Conservation (phyloP, 1,140 invertebrate genomes). For the Drosophila orena region DNA sequence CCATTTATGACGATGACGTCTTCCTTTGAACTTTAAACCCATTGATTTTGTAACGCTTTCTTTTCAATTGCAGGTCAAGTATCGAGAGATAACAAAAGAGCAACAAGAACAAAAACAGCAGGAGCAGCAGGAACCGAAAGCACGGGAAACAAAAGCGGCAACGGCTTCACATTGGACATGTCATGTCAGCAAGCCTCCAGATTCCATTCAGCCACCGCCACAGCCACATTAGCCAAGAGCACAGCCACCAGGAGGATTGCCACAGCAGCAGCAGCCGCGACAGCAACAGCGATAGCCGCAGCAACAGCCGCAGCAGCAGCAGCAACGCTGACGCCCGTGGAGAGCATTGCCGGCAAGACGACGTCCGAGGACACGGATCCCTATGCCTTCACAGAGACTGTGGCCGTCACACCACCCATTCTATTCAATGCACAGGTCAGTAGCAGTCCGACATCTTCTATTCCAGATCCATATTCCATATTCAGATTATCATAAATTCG, state of each 20-base stretch:
- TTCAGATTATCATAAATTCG: too few relatives aligned
- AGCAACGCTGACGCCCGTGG: conserved; percentile 57
- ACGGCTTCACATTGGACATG: conserved; percentile 83
- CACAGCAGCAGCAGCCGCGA: conserved; percentile 30
- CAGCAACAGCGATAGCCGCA: conserved; percentile 24
- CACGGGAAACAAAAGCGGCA: conserved; percentile 40
- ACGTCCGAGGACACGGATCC: conserved; percentile 84
- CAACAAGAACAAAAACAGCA: conserved; percentile 4
- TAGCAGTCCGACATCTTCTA: background rate
- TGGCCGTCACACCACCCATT: conserved; percentile 79
- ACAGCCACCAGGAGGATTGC: conserved; percentile 55
- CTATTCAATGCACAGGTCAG: conserved; percentile 84
- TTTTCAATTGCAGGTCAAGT: conserved; percentile 61
- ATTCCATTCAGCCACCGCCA: conserved; percentile 58
- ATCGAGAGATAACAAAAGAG: conserved; percentile 34
- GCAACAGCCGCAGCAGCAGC: conserved; percentile 32
- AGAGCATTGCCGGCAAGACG: conserved; percentile 66
- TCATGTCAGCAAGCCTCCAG: conserved; percentile 85
- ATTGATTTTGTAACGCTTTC: conserved; percentile 34
- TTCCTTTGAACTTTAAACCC: conserved; percentile 36
- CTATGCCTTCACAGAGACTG: conserved; percentile 84
- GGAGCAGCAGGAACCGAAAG: conserved; percentile 12
- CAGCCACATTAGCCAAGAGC: conserved; percentile 56
- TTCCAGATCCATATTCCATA: too few relatives aligned
- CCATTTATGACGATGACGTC: conserved; percentile 46